A percentile compares a stretch with the other conserved stretches of the same genome.
phyloP scores from a whole-genome alignment of 37 sponge, comb jelly and placozoan species.

The Ephydatia muelleri region DNA sequence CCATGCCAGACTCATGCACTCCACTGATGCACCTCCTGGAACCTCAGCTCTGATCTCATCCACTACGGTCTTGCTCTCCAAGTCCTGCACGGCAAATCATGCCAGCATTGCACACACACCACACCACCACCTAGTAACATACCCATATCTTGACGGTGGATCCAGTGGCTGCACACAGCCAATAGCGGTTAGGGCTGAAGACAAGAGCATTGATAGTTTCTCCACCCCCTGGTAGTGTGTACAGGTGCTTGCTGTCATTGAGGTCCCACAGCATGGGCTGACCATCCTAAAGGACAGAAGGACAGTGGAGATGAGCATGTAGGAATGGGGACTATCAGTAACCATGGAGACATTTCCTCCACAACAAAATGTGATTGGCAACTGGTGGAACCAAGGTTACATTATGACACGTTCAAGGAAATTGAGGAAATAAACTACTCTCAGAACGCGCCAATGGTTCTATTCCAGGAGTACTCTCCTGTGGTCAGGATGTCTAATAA shows the following conservation, averaged over 20 bases:
- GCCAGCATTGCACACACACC: background rate
- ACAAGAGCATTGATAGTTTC: constrained; percentile 95
- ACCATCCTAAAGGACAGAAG: constrained; percentile 63
- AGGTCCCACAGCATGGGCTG: constrained; percentile 99
- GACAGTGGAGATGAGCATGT: background rate
- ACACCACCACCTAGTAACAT: too few relatives aligned
- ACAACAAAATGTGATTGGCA: too few relatives aligned
- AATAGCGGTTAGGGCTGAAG: constrained; percentile 98
- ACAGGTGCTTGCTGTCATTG: constrained; percentile 98
- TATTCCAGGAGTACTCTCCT: too few relatives aligned
- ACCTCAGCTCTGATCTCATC: constrained; percentile 87
- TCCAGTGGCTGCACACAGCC: constrained; percentile 98
- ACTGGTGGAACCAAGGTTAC: too few relatives aligned
- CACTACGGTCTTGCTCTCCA: constrained; percentile 96
- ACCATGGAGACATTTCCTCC: too few relatives aligned
- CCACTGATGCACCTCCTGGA: constrained; percentile 37
- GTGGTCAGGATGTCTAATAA: too few relatives aligned
- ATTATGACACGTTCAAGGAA: background rate
- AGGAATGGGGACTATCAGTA: too few relatives aligned
- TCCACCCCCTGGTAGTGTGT: constrained; percentile 83
- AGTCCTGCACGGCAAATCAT: constrained; percentile 51
- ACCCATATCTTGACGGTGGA: constrained; percentile 96
- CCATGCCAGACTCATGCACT: constrained; percentile 94
- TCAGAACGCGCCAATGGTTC: too few relatives aligned
- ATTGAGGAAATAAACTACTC: background rate